Conservation (phyloP, 1,140 invertebrate genomes). For the Drosophila varians region DNA sequence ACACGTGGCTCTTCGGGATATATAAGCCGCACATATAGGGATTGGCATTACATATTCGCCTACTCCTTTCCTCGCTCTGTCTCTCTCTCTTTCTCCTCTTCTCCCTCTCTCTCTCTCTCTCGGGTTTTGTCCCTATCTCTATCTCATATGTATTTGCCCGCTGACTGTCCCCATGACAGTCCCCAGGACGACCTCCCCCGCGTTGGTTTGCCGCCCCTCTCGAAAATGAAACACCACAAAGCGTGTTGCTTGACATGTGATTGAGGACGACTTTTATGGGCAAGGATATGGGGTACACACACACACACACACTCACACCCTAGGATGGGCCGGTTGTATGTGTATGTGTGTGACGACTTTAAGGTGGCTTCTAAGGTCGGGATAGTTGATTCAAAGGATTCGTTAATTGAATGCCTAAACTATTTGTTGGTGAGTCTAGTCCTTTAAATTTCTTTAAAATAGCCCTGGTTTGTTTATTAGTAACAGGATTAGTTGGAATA, state of each 20-base stretch:
- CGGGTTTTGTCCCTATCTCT: constrained; percentile 40
- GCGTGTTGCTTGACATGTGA: constrained; percentile 73
- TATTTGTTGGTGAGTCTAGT: no score
- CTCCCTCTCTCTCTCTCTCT: not conserved
- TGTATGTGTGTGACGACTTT: not conserved
- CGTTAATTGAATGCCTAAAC: no score
- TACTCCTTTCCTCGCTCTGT: constrained; percentile 23
- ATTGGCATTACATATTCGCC: constrained; percentile 40
- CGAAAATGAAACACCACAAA: constrained; percentile 71
- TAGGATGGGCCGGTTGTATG: constrained; percentile 1
- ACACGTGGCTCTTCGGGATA: constrained; percentile 7
- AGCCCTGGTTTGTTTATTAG: no score
- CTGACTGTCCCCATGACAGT: constrained; percentile 53
- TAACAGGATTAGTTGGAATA: no score
- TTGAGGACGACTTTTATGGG: constrained; percentile 77
- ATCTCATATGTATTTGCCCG: constrained; percentile 66
- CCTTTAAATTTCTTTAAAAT: no score
- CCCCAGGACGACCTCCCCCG: not conserved
- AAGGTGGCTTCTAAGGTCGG: not conserved
- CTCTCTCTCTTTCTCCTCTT: constrained; percentile 1
- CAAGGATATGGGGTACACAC: constrained; percentile 23
- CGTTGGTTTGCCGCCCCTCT: constrained; percentile 27
- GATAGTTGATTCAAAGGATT: no score
- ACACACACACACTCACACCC: constrained; percentile 5
- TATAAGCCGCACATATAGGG: constrained; percentile 34